Conservation (phyloP, 2,888 invertebrate species). For the Ophion obscuratus region DNA sequence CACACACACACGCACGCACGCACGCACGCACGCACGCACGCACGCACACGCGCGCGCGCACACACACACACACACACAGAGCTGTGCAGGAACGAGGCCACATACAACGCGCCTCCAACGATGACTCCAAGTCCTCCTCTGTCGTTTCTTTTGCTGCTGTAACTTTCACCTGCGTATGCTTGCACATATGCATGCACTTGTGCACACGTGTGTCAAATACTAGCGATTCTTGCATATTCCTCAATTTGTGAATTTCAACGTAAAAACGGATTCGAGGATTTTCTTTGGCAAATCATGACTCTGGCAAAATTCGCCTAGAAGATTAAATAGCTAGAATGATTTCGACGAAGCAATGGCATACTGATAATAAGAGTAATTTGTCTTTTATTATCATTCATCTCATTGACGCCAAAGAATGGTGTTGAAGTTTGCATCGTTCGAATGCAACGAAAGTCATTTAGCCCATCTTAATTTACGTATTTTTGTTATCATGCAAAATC, state of each 20-base stretch:
- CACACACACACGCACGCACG: slow-evolving; percentile 1
- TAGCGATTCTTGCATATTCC: not conserved
- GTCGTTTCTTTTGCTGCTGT: slow-evolving; percentile 57
- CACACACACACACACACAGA: not conserved
- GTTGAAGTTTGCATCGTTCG: too few relatives aligned
- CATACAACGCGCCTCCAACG: slow-evolving; percentile 61
- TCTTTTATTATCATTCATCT: too few relatives aligned
- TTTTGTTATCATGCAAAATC: too few relatives aligned
- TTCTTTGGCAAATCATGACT: too few relatives aligned
- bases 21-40: not conserved
- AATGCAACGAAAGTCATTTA: too few relatives aligned
- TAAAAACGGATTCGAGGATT: not conserved
- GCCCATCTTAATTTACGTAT: too few relatives aligned
- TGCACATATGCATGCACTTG: slow-evolving; percentile 3
- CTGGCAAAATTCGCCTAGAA: too few relatives aligned
- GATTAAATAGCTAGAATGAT: too few relatives aligned
- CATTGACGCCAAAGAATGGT: too few relatives aligned
- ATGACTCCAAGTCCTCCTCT: slow-evolving; percentile 59
- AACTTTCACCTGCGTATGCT: slow-evolving; percentile 68
- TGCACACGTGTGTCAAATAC: not conserved
- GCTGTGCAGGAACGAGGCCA: slow-evolving; percentile 73
- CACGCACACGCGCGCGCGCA: not conserved
- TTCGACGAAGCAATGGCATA: too few relatives aligned
- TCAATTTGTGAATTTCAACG: not conserved
- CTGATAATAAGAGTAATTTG: too few relatives aligned